Evolutionary conservation across 2,113 vertebrate species (phyloP), one percentile per base, ranked within the genome.

Genomic region (Dipodomys stephensi): DNA sequence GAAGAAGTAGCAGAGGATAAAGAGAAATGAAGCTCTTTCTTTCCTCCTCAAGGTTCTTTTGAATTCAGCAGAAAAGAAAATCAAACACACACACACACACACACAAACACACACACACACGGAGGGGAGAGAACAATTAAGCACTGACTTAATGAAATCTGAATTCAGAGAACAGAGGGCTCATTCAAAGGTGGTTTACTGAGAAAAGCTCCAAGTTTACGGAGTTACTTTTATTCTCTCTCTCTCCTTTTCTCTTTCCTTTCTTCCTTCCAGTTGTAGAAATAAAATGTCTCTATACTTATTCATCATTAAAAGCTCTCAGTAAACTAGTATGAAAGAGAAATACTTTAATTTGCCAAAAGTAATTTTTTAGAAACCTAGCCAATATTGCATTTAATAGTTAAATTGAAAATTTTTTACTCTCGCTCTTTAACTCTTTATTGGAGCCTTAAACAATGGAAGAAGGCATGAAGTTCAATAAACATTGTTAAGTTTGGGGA

Each of bases 381-480:
- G 10, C 20, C 68, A 71, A 39, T 82, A 82, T 65, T 6, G 46
- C 79, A 90, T 60, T 72, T 83, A 74, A 11, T 91, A 30, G 22
- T 92, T 92, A 73, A 83, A 85, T 92, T 88, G 35, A 88, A 84
- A n/a, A 18, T 74, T 78, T 1, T 79, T 46, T 92, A 11, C 4
- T 78, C 19, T 85, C 39, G 83, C 35, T 67, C 19, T 71, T 83
- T 83, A 85, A 90, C 71, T 94, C 19, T 83, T 4, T 23, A 12
- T 11, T 79, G 32, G 32, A 84, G 3, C 20, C 53, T 88, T 15
- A 87, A 27, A 72, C 69, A 86, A 86, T 32, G 25, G 13, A 89
- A 32, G 10, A 30, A 49, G 11, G 30, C 39, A 77, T 68, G 19
- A 65, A 91, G 79, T 13, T 80, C 79, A 92, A 78, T 68, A 65